A percentile compares a stretch with the other conserved stretches of the same genome.
phyloP scores from a whole-genome alignment of 2,888 invertebrate genomes.

The Ophioninae sp. region DNA sequence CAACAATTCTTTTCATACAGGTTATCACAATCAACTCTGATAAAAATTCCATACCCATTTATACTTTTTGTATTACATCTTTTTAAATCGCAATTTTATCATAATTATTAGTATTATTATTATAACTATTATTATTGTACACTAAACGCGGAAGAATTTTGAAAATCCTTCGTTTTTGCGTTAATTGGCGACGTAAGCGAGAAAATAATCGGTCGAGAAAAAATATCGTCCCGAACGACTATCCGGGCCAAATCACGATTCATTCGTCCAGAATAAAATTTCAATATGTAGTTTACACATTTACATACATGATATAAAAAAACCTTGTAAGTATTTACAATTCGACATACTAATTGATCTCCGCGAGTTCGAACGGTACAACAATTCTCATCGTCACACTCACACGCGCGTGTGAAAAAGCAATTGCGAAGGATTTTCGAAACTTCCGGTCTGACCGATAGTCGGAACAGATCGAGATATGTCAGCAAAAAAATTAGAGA shows the following conservation, averaged over 20 bases:
- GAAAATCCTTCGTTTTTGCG: constrained; percentile 10
- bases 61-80: not conserved
- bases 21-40: constrained; percentile 22
- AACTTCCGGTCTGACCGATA: constrained; percentile 64
- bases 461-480: constrained; percentile 69
- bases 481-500: constrained; percentile 60
- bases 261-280: constrained; percentile 16
- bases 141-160: constrained; percentile 1
- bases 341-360: constrained; percentile 55
- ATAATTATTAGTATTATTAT: no score
- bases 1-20: constrained; percentile 14
- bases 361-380: constrained; percentile 14
- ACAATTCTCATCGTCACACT: constrained; percentile 15
- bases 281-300: constrained; percentile 11
- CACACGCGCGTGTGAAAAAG: not conserved
- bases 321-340: constrained; percentile 62
- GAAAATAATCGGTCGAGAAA: not conserved
- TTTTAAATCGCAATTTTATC: not conserved
- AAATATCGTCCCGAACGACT: not conserved
- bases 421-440: constrained; percentile 53
- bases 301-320: constrained; percentile 43
- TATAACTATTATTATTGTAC: not conserved
- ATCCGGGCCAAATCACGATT: not conserved
- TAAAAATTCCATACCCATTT: constrained; percentile 19
- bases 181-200: not conserved